These are phyloP conservation scores for Coelopa frigida DNA, from an alignment of 1,140 invertebrate genomes.

Conservation along the genomic window DNA sequence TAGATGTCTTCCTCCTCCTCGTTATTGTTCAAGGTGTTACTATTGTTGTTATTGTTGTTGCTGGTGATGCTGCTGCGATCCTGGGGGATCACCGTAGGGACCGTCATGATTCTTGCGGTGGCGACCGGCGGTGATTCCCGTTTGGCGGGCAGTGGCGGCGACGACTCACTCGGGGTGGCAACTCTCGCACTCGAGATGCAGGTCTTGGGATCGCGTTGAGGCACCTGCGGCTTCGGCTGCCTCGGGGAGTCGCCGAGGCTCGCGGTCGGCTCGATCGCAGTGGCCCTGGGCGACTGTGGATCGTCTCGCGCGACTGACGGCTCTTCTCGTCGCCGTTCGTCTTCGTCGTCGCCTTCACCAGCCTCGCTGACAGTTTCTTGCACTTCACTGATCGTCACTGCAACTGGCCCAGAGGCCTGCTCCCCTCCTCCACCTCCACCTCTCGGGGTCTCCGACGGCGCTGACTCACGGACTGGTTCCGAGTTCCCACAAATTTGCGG, in stretches of 20 bases:
- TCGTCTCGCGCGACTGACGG: not conserved
- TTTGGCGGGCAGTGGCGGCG: not conserved
- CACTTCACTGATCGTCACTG: not conserved
- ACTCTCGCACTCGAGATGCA: too few species aligned
- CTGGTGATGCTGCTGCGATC: too few species aligned
- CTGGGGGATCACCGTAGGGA: too few species aligned
- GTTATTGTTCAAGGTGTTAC: not conserved
- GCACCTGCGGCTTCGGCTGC: conserved; percentile 24
- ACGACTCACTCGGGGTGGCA: not conserved
- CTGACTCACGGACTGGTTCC: not conserved
- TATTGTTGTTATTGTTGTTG: conserved; percentile 1
- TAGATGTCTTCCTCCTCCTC: conserved; percentile 35
- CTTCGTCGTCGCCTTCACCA: not conserved
- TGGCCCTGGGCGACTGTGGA: not conserved
- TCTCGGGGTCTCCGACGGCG: not conserved
- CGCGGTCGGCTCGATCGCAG: not conserved
- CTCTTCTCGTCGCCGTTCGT: not conserved
- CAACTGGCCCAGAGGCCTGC: too few species aligned
- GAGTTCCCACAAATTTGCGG: too few species aligned
- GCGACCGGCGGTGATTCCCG: not conserved
- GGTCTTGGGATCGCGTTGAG: conserved; percentile 23
- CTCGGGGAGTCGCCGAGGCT: not conserved
- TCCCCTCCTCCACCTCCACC: too few species aligned
- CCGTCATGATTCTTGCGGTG: too few species aligned
- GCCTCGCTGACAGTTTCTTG: not conserved